phyloP scores from a whole-genome alignment of 2,888 invertebrate species.

The Lamellibrachia satsuma region DNA sequence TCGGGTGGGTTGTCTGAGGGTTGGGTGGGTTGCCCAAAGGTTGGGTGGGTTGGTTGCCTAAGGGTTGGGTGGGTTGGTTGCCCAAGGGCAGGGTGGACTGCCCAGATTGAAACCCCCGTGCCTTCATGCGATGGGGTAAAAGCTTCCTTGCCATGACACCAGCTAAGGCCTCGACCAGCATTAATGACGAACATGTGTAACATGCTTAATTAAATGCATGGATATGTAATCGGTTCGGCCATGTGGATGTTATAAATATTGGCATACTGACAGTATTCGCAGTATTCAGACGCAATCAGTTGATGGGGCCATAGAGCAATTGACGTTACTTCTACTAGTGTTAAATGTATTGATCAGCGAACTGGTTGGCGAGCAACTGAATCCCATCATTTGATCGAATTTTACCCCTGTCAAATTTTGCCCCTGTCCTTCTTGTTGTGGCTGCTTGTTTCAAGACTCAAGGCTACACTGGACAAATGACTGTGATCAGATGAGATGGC shows the following conservation, averaged over 20 bases:
- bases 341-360: background rate
- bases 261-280: background rate
- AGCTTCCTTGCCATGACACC: background rate
- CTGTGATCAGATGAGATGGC: background rate
- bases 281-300: constrained; percentile 12
- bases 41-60: no score
- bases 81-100: no score
- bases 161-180: background rate
- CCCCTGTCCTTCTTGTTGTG: background rate
- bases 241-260: background rate
- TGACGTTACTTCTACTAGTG: background rate
- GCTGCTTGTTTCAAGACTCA: background rate
- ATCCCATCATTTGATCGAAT: background rate
- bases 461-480: background rate
- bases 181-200: background rate
- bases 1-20: no score
- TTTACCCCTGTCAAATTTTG: background rate
- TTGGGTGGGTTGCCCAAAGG: no score
- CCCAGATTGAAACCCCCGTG: background rate
- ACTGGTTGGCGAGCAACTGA: background rate
- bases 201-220: constrained; percentile 17
- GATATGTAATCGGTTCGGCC: background rate
- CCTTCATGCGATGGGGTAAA: background rate
- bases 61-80: no score
- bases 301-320: background rate